These are phyloP conservation scores for Muscidifurax raptorellus DNA, from an alignment of 1,140 invertebrate species.

Conservation along the genomic window DNA sequence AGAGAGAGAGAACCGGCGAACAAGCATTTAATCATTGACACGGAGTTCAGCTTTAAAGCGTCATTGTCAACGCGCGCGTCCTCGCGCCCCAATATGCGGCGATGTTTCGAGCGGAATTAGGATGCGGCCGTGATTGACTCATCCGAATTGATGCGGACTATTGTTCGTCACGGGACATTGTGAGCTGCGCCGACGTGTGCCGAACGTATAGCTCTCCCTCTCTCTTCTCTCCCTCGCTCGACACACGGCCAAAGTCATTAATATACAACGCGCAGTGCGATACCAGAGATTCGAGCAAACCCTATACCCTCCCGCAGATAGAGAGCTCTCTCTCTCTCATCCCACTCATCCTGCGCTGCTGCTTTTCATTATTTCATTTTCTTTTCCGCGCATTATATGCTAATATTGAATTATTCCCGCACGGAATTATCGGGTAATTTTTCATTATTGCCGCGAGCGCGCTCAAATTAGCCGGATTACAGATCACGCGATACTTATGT, in stretches of 20 bases:
- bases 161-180: conserved; percentile 60
- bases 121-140: conserved; percentile 63
- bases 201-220: neutral
- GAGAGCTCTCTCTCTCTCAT: neutral
- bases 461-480: neutral
- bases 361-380: neutral
- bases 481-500: neutral
- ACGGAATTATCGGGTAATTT: neutral
- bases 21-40: conserved; percentile 53
- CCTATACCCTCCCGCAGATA: neutral
- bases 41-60: conserved; percentile 39
- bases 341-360: too few relatives aligned
- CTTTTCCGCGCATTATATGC: neutral
- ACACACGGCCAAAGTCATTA: conserved; percentile 59
- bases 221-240: conserved; percentile 13
- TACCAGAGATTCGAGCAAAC: neutral
- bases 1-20: conserved; percentile 1
- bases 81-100: conserved; percentile 33
- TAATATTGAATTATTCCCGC: neutral
- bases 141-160: conserved; percentile 64
- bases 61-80: conserved; percentile 39
- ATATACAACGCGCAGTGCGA: conserved; percentile 60
- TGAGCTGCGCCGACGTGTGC: conserved; percentile 8
- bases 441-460: neutral
- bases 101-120: conserved; percentile 60